phyloP scores from a whole-genome alignment of 2,113 vertebrate genomes.

The Cacatua alba region DNA sequence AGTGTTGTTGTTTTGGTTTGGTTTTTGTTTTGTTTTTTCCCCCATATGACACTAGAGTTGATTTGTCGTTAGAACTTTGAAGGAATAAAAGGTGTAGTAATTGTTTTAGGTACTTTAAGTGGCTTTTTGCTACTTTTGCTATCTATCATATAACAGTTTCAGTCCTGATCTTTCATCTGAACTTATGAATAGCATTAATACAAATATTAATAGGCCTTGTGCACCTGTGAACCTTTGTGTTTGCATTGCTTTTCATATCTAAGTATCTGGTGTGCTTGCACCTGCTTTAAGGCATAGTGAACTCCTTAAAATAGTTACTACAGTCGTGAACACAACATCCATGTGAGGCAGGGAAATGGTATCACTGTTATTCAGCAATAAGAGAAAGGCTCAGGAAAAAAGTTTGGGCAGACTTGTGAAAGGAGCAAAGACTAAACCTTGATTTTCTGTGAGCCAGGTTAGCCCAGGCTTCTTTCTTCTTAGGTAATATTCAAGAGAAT shows the following conservation, averaged over 20 bases:
- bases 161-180: background rate
- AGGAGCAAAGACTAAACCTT: background rate
- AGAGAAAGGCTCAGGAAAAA: background rate
- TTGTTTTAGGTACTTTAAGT: background rate
- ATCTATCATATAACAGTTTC: background rate
- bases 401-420: background rate
- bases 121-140: background rate
- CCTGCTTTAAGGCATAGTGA: background rate
- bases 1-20: background rate
- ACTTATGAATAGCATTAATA: background rate
- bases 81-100: background rate
- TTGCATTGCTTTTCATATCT: background rate
- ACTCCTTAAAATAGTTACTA: background rate
- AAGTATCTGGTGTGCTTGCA: background rate
- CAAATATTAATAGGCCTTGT: background rate
- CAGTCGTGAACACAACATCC: fast-evolving
- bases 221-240: background rate
- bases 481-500: too few relatives aligned
- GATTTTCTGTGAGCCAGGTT: background rate
- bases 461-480: background rate
- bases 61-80: background rate
- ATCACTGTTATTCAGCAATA: background rate
- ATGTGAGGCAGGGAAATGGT: background rate
- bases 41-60: background rate
- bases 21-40: background rate